Evolutionary conservation across 2,797 vertebrate genomes (phyloP).

Genomic region (Onychomys torridus): DNA sequence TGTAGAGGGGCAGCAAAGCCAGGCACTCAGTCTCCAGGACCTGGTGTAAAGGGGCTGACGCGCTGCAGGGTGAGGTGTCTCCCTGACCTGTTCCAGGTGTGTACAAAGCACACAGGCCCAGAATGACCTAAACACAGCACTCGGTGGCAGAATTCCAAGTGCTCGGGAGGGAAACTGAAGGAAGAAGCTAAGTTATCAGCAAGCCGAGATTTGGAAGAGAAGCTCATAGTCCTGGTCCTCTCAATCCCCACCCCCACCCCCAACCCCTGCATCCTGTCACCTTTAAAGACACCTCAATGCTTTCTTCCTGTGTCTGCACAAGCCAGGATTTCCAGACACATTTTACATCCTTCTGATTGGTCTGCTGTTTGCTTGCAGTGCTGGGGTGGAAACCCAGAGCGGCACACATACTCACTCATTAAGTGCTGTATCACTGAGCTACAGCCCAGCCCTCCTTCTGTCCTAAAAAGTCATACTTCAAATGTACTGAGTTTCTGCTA

Average conservation of each 20-base stretch:
- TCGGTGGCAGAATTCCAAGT: background rate
- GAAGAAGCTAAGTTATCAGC: background rate
- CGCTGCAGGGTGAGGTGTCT: background rate
- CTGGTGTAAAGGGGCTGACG: background rate
- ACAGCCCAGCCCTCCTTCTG: background rate
- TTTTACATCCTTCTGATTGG: background rate
- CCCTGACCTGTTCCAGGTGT: background rate
- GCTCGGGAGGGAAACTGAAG: background rate
- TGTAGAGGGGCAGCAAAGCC: background rate
- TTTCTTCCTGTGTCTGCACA: background rate
- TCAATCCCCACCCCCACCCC: background rate
- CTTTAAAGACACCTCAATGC: background rate
- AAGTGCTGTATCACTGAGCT: background rate
- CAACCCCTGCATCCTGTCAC: background rate
- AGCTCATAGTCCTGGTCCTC: background rate
- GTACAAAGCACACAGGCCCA: rapidly evolving
- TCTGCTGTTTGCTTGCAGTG: background rate
- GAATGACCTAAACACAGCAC: background rate
- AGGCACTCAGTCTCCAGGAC: background rate
- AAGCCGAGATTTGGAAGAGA: background rate
- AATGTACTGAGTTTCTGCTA: rapidly evolving
- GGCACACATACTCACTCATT: background rate
- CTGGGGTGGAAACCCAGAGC: background rate
- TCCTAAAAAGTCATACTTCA: background rate
- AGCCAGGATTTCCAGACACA: background rate